These are phyloP conservation scores for Philereme transversata DNA, from an alignment of 2,888 invertebrate genomes.

Conservation along the genomic window DNA sequence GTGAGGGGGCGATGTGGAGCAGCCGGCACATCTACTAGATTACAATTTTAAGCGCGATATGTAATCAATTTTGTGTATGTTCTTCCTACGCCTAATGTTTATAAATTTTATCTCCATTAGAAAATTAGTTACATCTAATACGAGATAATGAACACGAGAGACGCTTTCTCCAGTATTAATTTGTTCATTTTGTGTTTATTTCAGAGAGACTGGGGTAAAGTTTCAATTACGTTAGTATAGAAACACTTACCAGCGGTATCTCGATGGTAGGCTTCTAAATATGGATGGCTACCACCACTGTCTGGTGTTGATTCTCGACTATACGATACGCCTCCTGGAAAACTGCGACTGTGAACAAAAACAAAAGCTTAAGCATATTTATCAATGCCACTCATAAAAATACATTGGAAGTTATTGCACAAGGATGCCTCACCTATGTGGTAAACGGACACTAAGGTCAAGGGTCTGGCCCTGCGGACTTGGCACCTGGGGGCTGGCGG, in stretches of 20 bases:
- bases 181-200: slow-evolving; percentile 6
- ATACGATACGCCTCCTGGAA: slow-evolving; percentile 88
- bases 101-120: slow-evolving; percentile 35
- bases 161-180: slow-evolving; percentile 18
- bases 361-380: slow-evolving; percentile 38
- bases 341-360: slow-evolving; percentile 76
- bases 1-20: slow-evolving; percentile 13
- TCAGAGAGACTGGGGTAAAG: not conserved
- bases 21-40: slow-evolving; percentile 38
- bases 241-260: slow-evolving; percentile 88
- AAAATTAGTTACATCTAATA: slow-evolving; percentile 29
- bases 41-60: slow-evolving; percentile 37
- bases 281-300: slow-evolving; percentile 93
- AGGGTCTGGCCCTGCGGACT: slow-evolving; percentile 96
- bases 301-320: slow-evolving; percentile 95
- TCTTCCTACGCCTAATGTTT: slow-evolving; percentile 24
- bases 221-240: not conserved
- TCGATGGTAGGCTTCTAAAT: slow-evolving; percentile 92
- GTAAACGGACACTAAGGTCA: slow-evolving; percentile 94
- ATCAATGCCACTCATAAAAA: slow-evolving; percentile 4
- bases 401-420: slow-evolving; percentile 1
- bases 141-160: slow-evolving; percentile 23
- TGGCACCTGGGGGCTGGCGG: slow-evolving; percentile 94
- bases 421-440: slow-evolving; percentile 88
- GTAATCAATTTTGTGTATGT: slow-evolving; percentile 35